Evolutionary conservation across 2,797 vertebrate genomes (phyloP), one percentile per base, ranked within the genome.

Genomic region (Trachurus trachurus): DNA sequence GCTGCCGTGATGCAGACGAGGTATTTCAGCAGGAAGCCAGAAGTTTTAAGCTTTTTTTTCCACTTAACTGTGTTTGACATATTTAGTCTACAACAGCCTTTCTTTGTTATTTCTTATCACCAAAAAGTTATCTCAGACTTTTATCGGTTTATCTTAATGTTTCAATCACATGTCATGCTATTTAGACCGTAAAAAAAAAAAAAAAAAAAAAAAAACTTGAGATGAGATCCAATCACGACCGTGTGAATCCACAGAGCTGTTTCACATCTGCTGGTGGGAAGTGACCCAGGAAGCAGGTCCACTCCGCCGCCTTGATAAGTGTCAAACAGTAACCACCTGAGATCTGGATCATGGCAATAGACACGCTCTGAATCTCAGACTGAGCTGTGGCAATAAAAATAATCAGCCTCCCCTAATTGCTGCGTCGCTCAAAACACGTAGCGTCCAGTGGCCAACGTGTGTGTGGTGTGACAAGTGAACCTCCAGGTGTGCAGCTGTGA

Each of bases 401-500:
- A 64, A 26, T 74, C 17, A 66, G 66, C 76, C 74, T 66, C 26
- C 42, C 71, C 40, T 64, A 39, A 53, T 71, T 64, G 50, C 21
- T 15, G 63, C 40, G n/a, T 61, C 31, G 26, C n/a, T n/a, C n/a
- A n/a, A 34, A 34, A 34, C 31, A 34, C 31, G 5, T 6, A 34
- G 31, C 31, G 31, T 34, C 31, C 31, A 49, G 57, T 34, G 63
- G 29, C 9, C 17, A 65, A 61, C 26, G 26, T 26, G 53, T 68
- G 26, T 26, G 53, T 68, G 76, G 53, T 61, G 47, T 21, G 15
- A 42, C 42, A 57, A 52, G 40, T 45, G 50, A 66, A 56, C 76
- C 67, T 66, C 40, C 44, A 72, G 74, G 65, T 80, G 76, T 29
- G 6, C 63, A 21, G 34, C 62, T 47, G 52, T 47, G 44, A 82